Conservation (phyloP, 2,888 invertebrate genomes). For the Lepidocyrtoides sp. region DNA sequence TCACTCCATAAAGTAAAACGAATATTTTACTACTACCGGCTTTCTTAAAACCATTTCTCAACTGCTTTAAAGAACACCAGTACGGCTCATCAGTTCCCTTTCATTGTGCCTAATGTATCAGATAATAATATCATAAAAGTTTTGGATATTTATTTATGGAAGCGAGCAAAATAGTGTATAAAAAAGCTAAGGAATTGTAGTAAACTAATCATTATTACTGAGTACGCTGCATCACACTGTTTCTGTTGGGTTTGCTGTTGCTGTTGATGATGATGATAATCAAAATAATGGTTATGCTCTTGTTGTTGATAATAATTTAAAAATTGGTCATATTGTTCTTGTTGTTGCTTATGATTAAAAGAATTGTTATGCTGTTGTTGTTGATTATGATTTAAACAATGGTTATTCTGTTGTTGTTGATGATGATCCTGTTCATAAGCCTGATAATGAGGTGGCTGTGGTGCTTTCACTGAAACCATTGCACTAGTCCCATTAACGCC, state of each 20-base stretch:
- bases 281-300: constrained; percentile 75
- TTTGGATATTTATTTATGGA: constrained; percentile 16
- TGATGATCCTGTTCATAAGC: constrained; percentile 73
- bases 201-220: constrained; percentile 78
- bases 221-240: constrained; percentile 80
- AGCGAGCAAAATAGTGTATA: not conserved
- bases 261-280: constrained; percentile 76
- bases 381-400: constrained; percentile 73
- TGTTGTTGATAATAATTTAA: constrained; percentile 60
- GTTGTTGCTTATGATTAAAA: constrained; percentile 73
- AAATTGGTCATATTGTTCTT: constrained; percentile 68
- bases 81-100: not conserved
- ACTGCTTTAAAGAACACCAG: not conserved
- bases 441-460: constrained; percentile 71
- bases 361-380: constrained; percentile 70
- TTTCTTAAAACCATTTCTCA: too few relatives aligned
- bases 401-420: constrained; percentile 57
- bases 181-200: not conserved
- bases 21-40: not conserved
- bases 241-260: constrained; percentile 69
- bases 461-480: constrained; percentile 34
- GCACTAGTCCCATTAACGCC: not conserved
- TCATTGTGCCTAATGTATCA: not conserved
- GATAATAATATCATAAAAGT: constrained; percentile 24
- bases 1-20: not conserved